These are phyloP conservation scores for Alexandromys fortis DNA, from an alignment of 2,113 vertebrate species.

Conservation along the genomic window DNA sequence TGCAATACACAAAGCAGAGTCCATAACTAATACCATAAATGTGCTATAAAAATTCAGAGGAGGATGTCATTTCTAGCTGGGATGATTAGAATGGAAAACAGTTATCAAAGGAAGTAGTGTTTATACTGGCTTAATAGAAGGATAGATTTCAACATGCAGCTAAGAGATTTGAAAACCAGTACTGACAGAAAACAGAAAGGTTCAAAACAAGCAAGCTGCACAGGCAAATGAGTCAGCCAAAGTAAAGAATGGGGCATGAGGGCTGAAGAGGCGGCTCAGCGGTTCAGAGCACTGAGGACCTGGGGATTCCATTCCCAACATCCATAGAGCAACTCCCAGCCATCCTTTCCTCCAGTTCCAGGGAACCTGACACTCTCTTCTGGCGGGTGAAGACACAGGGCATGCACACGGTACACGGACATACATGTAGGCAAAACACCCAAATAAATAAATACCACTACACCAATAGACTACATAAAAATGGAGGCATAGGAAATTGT, in stretches of 20 bases:
- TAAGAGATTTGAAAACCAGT: not conserved
- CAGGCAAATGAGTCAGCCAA: not conserved
- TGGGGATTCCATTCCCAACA: not conserved
- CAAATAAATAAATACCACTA: not conserved
- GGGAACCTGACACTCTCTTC: not conserved
- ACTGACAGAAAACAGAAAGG: not conserved
- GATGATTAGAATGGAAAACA: not conserved
- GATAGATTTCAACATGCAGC: conserved; percentile 1
- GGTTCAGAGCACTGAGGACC: not conserved
- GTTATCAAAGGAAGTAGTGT: not conserved
- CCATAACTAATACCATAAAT: conserved; percentile 25
- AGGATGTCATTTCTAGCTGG: not conserved
- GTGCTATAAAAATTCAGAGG: conserved; percentile 12
- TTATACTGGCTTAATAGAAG: not conserved
- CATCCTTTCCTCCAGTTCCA: not conserved
- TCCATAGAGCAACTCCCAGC: not conserved
- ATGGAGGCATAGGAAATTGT: not conserved
- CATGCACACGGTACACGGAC: not conserved
- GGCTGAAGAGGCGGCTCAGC: not conserved
- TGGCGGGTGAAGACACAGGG: not conserved
- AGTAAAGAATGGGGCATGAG: not conserved
- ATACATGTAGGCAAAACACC: not conserved
- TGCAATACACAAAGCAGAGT: conserved; percentile 21
- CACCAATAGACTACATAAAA: not conserved
- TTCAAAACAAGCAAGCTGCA: not conserved